Conservation (phyloP, 2,888 invertebrate species). For the Catonia carolina region DNA sequence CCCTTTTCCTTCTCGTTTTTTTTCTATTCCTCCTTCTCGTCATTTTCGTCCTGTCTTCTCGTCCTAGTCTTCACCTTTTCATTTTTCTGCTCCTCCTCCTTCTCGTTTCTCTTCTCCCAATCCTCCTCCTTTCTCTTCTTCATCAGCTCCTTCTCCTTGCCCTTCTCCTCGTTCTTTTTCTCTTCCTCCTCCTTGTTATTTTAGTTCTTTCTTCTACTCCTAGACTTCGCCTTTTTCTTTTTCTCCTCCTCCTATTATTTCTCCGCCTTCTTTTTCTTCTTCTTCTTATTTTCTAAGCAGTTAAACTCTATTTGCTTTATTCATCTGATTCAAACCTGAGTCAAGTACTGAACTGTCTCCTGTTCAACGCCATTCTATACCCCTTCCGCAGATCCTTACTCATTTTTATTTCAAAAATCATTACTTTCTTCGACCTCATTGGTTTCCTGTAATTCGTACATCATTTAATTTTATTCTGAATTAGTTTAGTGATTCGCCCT, state of each 20-base stretch:
- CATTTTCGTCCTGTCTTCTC: not conserved
- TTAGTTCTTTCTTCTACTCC: no score
- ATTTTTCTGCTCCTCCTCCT: not conserved
- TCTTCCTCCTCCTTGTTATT: slow-evolving; percentile 3
- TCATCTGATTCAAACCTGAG: no score
- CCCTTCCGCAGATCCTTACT: no score
- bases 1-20: slow-evolving; percentile 1
- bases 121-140: not conserved
- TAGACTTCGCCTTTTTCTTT: not conserved
- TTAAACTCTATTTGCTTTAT: no score
- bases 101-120: not conserved
- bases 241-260: not conserved
- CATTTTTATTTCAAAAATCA: no score
- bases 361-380: no score
- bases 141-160: slow-evolving; percentile 2
- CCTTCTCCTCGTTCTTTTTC: not conserved
- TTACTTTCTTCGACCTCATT: no score
- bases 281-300: not conserved
- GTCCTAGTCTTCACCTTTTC: not conserved
- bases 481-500: no score
- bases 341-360: no score
- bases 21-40: not conserved
- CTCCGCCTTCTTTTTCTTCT: no score
- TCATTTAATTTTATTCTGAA: no score
- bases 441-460: no score